phyloP scores from a whole-genome alignment of 1,140 invertebrate species.

The Aphis craccivora region DNA sequence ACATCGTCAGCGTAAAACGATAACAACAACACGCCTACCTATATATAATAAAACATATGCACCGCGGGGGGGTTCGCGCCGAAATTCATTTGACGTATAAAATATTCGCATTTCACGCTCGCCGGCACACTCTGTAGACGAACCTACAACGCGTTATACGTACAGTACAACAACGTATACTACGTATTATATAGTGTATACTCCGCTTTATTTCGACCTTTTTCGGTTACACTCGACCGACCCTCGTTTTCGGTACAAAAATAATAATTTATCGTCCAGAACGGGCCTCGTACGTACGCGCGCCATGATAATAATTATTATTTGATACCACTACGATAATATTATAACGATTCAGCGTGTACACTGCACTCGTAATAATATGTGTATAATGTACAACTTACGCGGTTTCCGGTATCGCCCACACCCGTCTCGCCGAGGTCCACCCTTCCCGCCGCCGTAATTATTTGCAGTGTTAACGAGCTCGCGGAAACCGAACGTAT shows the following conservation, averaged over 20 bases:
- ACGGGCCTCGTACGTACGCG: not conserved
- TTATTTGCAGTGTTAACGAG: conserved; percentile 21
- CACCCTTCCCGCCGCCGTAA: not conserved
- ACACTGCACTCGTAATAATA: not conserved
- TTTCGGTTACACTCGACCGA: not conserved
- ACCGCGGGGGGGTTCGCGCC: not conserved
- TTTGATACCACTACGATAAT: not conserved
- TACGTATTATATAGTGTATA: not conserved
- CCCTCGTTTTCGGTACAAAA: not conserved
- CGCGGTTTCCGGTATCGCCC: conserved; percentile 37
- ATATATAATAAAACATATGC: not conserved
- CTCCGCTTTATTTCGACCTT: not conserved
- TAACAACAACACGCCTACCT: not conserved
- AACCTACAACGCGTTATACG: not conserved
- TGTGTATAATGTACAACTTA: not conserved
- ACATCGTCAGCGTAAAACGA: not conserved
- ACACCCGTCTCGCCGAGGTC: not conserved
- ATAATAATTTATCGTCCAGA: conserved; percentile 8
- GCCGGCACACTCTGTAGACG: not conserved
- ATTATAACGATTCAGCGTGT: not conserved
- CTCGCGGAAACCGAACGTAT: not conserved
- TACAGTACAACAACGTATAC: too few relatives aligned
- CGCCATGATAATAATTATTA: not conserved
- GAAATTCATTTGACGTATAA: not conserved
- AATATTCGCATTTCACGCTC: not conserved